These are phyloP conservation scores for Marmota monax DNA, from an alignment of 2,113 vertebrate genomes.

Conservation along the genomic window DNA sequence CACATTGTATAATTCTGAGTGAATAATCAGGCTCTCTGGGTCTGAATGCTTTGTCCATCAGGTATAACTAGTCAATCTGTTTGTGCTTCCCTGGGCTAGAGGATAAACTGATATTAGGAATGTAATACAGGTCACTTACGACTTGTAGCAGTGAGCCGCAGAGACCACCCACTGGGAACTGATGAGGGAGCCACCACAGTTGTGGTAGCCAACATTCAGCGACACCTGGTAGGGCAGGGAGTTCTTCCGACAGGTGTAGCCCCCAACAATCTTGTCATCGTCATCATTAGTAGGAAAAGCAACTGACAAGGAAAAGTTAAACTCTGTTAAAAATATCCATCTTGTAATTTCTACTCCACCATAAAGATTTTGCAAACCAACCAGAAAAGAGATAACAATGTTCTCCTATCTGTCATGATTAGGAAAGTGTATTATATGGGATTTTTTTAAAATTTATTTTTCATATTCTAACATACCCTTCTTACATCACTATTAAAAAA, in stretches of 20 bases:
- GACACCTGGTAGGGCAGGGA: conserved; percentile 89
- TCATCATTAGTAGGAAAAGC: conserved; percentile 79
- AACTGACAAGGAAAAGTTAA: not conserved
- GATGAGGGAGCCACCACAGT: conserved; percentile 87
- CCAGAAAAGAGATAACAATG: not conserved
- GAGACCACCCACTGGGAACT: conserved; percentile 90
- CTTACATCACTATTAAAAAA: not conserved
- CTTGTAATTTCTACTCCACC: not conserved
- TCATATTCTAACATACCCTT: not conserved
- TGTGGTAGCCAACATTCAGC: conserved; percentile 88
- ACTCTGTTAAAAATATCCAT: not conserved
- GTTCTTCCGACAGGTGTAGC: conserved; percentile 88
- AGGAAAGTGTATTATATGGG: not conserved
- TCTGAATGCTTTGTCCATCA: not conserved
- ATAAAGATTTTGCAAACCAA: not conserved
- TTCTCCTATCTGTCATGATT: not conserved
- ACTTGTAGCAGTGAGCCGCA: conserved; percentile 91
- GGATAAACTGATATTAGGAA: not conserved
- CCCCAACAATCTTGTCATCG: conserved; percentile 90
- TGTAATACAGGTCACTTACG: conserved; percentile 81
- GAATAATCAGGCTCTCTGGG: not conserved
- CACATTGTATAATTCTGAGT: not conserved
- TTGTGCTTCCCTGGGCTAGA: not conserved
- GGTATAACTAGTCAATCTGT: not conserved
- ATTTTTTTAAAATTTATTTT: not conserved